These are phyloP conservation scores for Microcebus jonahi DNA, from an alignment of 2,113 vertebrate species.

Conservation along the genomic window DNA sequence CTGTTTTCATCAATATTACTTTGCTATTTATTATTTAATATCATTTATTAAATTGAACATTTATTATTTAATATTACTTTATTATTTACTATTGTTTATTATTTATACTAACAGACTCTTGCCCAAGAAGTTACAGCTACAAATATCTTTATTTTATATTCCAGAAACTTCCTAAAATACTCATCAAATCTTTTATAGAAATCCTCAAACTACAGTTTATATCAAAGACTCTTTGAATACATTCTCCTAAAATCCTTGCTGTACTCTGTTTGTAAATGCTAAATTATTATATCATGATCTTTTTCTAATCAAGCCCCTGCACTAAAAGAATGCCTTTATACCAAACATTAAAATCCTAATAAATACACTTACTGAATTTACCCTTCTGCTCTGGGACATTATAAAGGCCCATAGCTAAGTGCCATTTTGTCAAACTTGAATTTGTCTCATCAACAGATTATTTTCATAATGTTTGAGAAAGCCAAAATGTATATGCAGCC, in stretches of 20 bases:
- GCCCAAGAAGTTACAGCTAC: neutral
- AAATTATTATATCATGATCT: neutral
- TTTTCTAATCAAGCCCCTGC: neutral
- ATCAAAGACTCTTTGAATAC: neutral
- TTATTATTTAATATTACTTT: neutral
- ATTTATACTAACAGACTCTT: neutral
- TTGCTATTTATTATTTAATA: too few species aligned
- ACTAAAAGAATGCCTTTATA: neutral
- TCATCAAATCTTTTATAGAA: neutral
- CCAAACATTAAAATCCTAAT: neutral
- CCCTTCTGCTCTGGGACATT: neutral
- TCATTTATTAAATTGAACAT: too few species aligned
- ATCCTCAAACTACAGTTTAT: neutral
- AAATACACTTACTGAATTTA: neutral
- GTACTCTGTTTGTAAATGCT: neutral
- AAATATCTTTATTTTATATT: neutral
- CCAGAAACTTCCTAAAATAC: neutral
- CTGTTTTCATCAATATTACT: too few species aligned
- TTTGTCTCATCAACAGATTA: neutral
- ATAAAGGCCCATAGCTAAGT: neutral
- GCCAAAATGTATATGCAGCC: neutral
- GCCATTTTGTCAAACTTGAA: neutral
- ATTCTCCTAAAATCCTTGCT: neutral
- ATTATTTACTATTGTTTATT: neutral
- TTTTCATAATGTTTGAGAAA: neutral